These are phyloP conservation scores for Oncopodura yosiiana DNA, from an alignment of 1,140 invertebrate species.

Conservation along the genomic window DNA sequence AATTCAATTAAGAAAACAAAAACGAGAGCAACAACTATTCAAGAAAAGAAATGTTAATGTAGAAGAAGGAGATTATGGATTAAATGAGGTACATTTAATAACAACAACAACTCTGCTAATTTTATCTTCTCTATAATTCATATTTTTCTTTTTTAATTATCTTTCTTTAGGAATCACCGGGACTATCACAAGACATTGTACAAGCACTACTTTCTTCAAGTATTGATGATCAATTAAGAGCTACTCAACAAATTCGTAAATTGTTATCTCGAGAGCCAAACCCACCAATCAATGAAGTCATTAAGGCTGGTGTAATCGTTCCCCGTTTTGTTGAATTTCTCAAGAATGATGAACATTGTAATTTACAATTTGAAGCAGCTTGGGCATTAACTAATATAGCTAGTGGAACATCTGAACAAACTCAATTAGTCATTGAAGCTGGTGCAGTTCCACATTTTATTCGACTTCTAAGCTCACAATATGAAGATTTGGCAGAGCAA, in stretches of 20 bases:
- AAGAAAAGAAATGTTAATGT: constrained; percentile 79
- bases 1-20: constrained; percentile 88
- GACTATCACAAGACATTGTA: constrained; percentile 62
- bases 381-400: constrained; percentile 98
- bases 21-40: constrained; percentile 82
- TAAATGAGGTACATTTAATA: background rate
- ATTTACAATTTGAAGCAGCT: constrained; percentile 91
- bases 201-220: constrained; percentile 70
- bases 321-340: constrained; percentile 93
- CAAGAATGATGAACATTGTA: constrained; percentile 67
- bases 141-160: background rate
- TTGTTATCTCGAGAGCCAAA: constrained; percentile 89
- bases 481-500: constrained; percentile 91
- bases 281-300: constrained; percentile 98
- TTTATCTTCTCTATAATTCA: too few species aligned
- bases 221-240: constrained; percentile 68
- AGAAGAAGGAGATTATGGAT: constrained; percentile 48
- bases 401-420: constrained; percentile 89
- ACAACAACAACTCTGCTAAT: too few species aligned
- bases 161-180: constrained; percentile 41
- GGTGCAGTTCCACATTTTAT: constrained; percentile 91
- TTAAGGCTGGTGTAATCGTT: constrained; percentile 90
- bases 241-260: constrained; percentile 92
- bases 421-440: constrained; percentile 82
- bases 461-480: constrained; percentile 61